These are phyloP conservation scores for Anthophora plumipes DNA, from an alignment of 2,888 invertebrate species.

Conservation along the genomic window DNA sequence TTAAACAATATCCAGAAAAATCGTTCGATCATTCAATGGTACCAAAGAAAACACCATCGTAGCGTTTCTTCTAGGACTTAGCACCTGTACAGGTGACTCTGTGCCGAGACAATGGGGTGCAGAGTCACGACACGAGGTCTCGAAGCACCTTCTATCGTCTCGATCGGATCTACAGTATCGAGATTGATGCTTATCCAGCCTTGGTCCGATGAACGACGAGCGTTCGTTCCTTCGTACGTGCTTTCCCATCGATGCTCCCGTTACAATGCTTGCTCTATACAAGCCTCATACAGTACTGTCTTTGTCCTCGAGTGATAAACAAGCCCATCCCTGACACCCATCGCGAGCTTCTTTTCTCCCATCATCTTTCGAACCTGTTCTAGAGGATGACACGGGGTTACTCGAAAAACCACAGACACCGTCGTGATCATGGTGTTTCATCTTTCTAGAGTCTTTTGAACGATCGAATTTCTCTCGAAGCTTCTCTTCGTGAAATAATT, in stretches of 20 bases:
- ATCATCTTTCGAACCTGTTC: slow-evolving; percentile 51
- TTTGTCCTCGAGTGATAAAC: slow-evolving; percentile 65
- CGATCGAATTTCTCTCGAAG: neutral
- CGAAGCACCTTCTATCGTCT: slow-evolving; percentile 30
- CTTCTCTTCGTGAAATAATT: neutral
- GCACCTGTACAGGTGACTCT: slow-evolving; percentile 44
- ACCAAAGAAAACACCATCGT: neutral
- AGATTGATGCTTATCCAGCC: slow-evolving; percentile 48
- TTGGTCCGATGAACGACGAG: slow-evolving; percentile 14
- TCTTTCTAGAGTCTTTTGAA: neutral
- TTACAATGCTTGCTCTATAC: slow-evolving; percentile 63
- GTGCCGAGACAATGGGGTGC: slow-evolving; percentile 8
- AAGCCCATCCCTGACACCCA: slow-evolving; percentile 37
- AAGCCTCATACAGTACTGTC: slow-evolving; percentile 49
- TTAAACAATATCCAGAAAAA: too few species aligned
- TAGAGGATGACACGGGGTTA: slow-evolving; percentile 22
- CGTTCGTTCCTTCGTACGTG: slow-evolving; percentile 27
- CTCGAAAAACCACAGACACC: slow-evolving; percentile 16
- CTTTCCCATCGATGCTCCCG: slow-evolving; percentile 56
- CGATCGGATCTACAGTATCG: slow-evolving; percentile 33
- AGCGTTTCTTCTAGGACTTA: neutral
- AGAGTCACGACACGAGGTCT: slow-evolving; percentile 9
- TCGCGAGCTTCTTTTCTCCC: slow-evolving; percentile 26
- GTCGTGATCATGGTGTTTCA: neutral
- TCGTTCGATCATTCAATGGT: neutral